Percentiles rank a stretch among this genome's conserved stretches.
phyloP scores from a whole-genome alignment of 1,140 invertebrate species.

The Papilio glaucus region DNA sequence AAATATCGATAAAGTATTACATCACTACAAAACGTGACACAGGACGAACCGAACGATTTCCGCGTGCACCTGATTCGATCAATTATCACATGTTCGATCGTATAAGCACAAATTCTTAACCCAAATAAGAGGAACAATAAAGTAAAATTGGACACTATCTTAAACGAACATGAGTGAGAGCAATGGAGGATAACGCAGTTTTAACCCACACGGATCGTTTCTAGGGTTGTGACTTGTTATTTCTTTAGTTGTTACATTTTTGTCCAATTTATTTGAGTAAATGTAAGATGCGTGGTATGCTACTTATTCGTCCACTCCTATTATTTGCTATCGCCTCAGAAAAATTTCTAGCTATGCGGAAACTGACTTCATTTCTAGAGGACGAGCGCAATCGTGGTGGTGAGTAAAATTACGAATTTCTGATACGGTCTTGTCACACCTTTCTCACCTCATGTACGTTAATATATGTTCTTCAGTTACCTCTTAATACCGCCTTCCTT shows the following conservation, averaged over 20 bases:
- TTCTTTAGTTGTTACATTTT: neutral
- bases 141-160: conserved; percentile 40
- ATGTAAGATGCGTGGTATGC: neutral
- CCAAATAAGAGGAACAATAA: conserved; percentile 37
- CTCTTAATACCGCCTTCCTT: too few species aligned
- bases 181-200: conserved; percentile 49
- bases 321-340: too few species aligned
- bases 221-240: neutral
- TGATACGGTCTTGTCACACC: too few species aligned
- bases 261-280: neutral
- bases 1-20: neutral
- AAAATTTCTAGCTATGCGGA: too few species aligned
- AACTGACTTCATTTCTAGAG: too few species aligned
- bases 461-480: too few species aligned
- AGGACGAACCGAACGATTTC: conserved; percentile 13
- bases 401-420: too few species aligned
- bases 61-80: conserved; percentile 34
- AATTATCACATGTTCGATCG: conserved; percentile 29
- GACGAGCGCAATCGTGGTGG: too few species aligned
- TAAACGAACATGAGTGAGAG: conserved; percentile 43
- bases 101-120: conserved; percentile 28
- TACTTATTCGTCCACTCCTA: too few species aligned
- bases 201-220: conserved; percentile 32
- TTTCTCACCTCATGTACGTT: too few species aligned
- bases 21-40: conserved; percentile 1